These are phyloP conservation scores for Apeira syringaria DNA, from an alignment of 2,888 invertebrate species.

Conservation along the genomic window DNA sequence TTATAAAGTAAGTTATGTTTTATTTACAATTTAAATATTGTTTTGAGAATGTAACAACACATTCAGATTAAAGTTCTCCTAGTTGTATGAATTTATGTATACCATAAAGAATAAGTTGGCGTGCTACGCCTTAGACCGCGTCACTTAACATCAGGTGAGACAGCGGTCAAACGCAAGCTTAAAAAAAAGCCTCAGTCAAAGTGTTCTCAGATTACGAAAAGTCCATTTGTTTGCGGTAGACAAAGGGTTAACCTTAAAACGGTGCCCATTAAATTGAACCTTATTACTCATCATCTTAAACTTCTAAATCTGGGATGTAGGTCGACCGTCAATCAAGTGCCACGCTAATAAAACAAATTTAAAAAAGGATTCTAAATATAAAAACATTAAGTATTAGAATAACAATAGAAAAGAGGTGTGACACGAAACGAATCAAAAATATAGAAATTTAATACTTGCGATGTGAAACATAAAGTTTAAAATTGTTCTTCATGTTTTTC, in stretches of 20 bases:
- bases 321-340: constrained; percentile 50
- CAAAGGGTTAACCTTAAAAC: constrained; percentile 25
- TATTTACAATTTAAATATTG: no score
- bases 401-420: constrained; percentile 54
- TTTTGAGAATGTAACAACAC: no score
- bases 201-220: no score
- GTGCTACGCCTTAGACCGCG: no score
- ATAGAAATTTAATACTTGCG: constrained; percentile 5
- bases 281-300: constrained; percentile 24
- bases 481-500: constrained; percentile 14
- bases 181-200: no score
- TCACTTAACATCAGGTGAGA: no score
- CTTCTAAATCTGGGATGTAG: constrained; percentile 44
- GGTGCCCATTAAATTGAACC: constrained; percentile 21
- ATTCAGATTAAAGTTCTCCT: no score
- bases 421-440: constrained; percentile 20
- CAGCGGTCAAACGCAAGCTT: no score
- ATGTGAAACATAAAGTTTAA: constrained; percentile 13
- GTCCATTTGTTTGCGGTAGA: no score
- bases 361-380: constrained; percentile 56
- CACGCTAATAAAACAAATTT: constrained; percentile 49
- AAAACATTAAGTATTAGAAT: constrained; percentile 48
- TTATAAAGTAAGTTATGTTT: no score
- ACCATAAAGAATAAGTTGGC: no score
- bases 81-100: no score